Conservation (phyloP, 2,113 vertebrate genomes). For the Drymodes brunneopygia region DNA sequence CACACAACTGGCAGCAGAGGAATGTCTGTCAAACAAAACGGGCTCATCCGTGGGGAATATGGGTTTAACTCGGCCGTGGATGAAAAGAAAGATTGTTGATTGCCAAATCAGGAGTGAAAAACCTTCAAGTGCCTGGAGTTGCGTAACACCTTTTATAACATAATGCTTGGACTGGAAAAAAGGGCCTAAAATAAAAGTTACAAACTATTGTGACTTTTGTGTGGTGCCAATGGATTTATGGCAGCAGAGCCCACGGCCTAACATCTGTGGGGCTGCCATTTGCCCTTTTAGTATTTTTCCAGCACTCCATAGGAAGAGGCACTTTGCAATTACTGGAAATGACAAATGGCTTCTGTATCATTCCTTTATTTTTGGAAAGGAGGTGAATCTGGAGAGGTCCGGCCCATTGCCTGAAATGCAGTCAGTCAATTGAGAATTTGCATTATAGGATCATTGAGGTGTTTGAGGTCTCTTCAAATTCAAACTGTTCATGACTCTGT, state of each 20-base stretch:
- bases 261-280: constrained; percentile 13
- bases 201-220: background rate
- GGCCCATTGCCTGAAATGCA: background rate
- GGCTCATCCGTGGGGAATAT: background rate
- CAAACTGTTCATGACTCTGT: background rate
- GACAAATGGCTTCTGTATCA: constrained; percentile 3
- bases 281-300: constrained; percentile 50
- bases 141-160: background rate
- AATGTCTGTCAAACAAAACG: background rate
- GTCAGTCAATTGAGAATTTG: background rate
- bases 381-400: background rate
- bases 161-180: constrained; percentile 8
- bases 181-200: background rate
- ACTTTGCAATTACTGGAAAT: constrained; percentile 54
- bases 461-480: background rate
- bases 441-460: background rate
- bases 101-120: background rate
- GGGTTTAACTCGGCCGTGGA: background rate
- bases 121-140: background rate
- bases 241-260: background rate
- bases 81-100: background rate
- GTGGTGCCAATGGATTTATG: constrained; percentile 40
- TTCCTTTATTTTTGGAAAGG: constrained; percentile 50
- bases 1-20: background rate
- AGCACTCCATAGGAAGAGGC: constrained; percentile 35